phyloP scores from a whole-genome alignment of 2,888 invertebrate species.

The Eudemis profundana region DNA sequence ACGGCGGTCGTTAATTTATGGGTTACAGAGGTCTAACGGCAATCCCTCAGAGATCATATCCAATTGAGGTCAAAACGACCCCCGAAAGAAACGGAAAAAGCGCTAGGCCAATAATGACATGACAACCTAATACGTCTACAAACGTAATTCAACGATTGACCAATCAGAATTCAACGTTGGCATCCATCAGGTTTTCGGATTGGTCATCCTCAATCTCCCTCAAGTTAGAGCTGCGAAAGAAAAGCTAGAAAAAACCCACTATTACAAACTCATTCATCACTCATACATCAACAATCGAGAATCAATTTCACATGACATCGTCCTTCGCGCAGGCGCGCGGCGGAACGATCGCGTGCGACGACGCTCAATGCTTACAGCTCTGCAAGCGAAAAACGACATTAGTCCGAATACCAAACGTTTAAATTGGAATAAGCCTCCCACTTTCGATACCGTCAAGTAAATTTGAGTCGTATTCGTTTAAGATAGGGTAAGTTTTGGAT shows the following conservation, averaged over 20 bases:
- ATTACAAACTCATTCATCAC: slow-evolving; percentile 21
- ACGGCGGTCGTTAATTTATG: too few species aligned
- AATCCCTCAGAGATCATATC: too few species aligned
- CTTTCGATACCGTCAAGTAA: not conserved
- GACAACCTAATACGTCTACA: too few species aligned
- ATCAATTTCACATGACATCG: slow-evolving; percentile 69
- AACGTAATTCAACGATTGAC: too few species aligned
- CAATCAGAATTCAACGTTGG: too few species aligned
- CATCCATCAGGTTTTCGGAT: too few species aligned
- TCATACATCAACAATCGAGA: slow-evolving; percentile 49
- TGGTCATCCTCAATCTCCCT: too few species aligned
- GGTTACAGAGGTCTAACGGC: too few species aligned
- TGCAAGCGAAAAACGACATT: not conserved
- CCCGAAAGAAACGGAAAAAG: too few species aligned
- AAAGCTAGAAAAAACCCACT: slow-evolving; percentile 12
- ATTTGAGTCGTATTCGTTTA: not conserved
- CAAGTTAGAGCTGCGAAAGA: too few species aligned
- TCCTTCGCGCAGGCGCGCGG: slow-evolving; percentile 62
- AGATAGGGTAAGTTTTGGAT: slow-evolving; percentile 15
- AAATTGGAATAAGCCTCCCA: not conserved
- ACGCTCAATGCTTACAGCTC: slow-evolving; percentile 15
- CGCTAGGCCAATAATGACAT: too few species aligned
- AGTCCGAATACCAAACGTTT: not conserved
- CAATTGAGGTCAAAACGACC: too few species aligned
- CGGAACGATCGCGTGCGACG: slow-evolving; percentile 70